Evolutionary conservation across 2,797 vertebrate species (phyloP).

Genomic region (Alcedo atthis): DNA sequence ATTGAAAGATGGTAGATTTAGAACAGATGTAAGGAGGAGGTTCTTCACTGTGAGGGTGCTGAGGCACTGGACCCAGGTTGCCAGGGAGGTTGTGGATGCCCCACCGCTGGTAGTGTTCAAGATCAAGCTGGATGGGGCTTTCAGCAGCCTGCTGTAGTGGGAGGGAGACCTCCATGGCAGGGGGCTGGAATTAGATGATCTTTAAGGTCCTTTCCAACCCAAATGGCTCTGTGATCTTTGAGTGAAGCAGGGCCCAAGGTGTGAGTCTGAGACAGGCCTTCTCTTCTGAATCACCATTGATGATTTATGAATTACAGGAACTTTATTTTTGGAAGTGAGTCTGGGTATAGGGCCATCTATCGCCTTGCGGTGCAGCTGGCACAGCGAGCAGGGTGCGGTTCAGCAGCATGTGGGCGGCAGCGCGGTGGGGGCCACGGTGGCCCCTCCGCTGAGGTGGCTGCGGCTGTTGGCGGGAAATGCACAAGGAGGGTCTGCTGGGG

Average conservation of each 20-base stretch:
- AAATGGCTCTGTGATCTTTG: background rate
- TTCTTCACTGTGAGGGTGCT: background rate
- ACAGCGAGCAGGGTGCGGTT: background rate
- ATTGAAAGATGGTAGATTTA: background rate
- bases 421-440: background rate
- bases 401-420: background rate
- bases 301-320: background rate
- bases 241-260: background rate
- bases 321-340: background rate
- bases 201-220: background rate
- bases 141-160: too few relatives aligned
- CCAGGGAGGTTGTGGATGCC: background rate
- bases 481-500: background rate
- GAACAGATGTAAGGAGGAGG: background rate
- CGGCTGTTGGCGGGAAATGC: background rate
- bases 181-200: background rate
- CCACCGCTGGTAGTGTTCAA: background rate
- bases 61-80: background rate
- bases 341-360: background rate
- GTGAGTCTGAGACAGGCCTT: background rate
- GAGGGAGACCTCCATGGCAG: background rate
- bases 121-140: background rate
- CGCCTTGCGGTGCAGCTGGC: fast-evolving
- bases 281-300: background rate
- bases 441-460: background rate